Evolutionary conservation across 2,113 vertebrate genomes (phyloP).

Genomic region (Gasterosteus aculeatus): DNA sequence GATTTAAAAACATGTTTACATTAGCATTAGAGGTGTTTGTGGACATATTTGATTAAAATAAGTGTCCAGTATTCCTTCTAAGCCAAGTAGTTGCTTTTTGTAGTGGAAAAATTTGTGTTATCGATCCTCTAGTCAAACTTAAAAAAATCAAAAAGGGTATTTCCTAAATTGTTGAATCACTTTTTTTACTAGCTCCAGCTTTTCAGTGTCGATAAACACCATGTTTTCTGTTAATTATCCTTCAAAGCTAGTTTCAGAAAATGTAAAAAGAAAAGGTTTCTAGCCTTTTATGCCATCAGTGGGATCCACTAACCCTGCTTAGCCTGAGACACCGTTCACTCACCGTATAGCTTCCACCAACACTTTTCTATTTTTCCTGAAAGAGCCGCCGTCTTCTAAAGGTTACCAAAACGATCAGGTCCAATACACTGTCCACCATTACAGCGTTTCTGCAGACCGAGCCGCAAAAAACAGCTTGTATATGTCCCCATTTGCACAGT

Average conservation of each 20-base stretch:
- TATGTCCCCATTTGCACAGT: neutral
- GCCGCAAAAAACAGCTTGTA: neutral
- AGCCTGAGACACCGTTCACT: neutral
- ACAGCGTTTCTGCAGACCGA: neutral
- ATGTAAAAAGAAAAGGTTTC: neutral
- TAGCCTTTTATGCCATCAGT: neutral
- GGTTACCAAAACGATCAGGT: slow-evolving; percentile 33
- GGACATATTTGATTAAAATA: neutral
- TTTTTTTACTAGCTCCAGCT: neutral
- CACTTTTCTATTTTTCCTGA: slow-evolving; percentile 23
- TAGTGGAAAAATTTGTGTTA: neutral
- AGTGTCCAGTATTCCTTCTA: neutral
- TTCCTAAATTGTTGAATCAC: neutral
- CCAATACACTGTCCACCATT: neutral
- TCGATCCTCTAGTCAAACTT: neutral
- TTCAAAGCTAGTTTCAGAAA: neutral
- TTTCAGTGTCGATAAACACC: neutral
- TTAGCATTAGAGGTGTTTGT: neutral
- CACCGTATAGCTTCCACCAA: slow-evolving; percentile 23
- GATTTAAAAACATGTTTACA: neutral
- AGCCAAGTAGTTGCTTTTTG: neutral
- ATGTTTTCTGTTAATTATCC: neutral
- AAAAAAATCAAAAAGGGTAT: neutral
- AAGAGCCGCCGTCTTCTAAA: slow-evolving; percentile 37
- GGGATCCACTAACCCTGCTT: slow-evolving; percentile 10